A percentile compares a stretch with the other conserved stretches of the same genome.
Conservation (phyloP, 1,140 invertebrate species). For the Papilio helenus region DNA sequence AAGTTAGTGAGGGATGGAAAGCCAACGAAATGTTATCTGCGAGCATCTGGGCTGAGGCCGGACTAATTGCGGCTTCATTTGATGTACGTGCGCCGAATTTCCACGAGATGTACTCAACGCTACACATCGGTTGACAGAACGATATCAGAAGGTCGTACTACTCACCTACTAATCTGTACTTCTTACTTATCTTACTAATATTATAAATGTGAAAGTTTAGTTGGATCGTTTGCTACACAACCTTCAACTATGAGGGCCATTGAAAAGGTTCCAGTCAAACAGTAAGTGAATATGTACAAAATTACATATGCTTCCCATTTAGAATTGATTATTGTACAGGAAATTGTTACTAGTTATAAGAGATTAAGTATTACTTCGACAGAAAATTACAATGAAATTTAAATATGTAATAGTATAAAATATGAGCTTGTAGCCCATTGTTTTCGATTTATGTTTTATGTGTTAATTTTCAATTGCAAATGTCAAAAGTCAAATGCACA, state of each 20-base stretch:
- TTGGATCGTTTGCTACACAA: slow-evolving; percentile 76
- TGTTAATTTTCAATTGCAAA: too few species aligned
- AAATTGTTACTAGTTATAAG: too few species aligned
- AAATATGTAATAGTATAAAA: too few species aligned
- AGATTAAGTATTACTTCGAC: too few species aligned
- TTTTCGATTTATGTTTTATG: too few species aligned
- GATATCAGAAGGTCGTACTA: too few species aligned
- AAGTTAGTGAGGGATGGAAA: background rate
- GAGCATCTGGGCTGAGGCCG: background rate
- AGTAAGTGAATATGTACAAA: slow-evolving; percentile 56
- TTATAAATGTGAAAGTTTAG: too few species aligned
- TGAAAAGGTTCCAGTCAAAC: slow-evolving; percentile 73
- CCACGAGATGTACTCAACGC: background rate
- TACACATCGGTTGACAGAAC: background rate
- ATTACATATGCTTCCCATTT: background rate
- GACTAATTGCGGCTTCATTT: slow-evolving; percentile 21
- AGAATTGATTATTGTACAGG: background rate
- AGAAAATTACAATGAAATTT: too few species aligned
- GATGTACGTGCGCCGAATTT: background rate
- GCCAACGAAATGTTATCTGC: background rate
- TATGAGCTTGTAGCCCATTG: too few species aligned
- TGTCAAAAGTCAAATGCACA: too few species aligned
- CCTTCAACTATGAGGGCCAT: slow-evolving; percentile 75
- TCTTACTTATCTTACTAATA: too few species aligned
- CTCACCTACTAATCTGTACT: too few species aligned